Base-by-base conservation (phyloP, 2,888 invertebrate genomes). In the Aethes cnicana region DNA sequence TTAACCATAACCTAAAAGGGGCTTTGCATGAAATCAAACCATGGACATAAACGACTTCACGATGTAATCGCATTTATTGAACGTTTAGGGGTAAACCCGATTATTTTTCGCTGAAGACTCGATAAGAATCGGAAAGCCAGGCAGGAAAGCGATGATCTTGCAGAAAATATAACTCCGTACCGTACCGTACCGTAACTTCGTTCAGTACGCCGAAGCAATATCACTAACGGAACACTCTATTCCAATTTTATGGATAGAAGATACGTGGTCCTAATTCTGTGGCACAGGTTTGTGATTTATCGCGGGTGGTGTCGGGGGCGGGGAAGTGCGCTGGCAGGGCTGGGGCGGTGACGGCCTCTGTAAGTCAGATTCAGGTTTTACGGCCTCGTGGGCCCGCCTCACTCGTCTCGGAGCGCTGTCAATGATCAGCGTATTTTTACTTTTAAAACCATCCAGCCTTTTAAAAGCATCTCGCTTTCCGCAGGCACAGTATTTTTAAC, bases 381-480 rank as follows among this genome's bases (percentile, higher is more conserved):
- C 67, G 71, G 69, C 66, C 62, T 65, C 61, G 55, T 57, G 60
- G 71, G 60, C 72, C 72, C 76, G 73, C 74, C 72, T 67, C 63
- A 52, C 60, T 69, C 70, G 63, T 74, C 64, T 26, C 56, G 58
- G 54, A 53, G 59, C 63, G 54, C 54, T 61, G 57, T 58, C 64
- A 54, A 69, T 74, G 70, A 77, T 75, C 74, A 75, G 74, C 69
- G 69, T 67, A 66, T 74, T 80, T 78, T 73, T 76, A 77, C 73
- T 66, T n/a, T n/a, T n/a, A n/a, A n/a, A n/a, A n/a, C n/a, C n/a
- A n/a, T n/a, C n/a, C n/a, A n/a, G n/a, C n/a, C n/a, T n/a, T n/a
- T n/a, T n/a, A n/a, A n/a, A n/a, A n/a, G n/a, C n/a, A n/a, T n/a
- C n/a, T n/a, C n/a, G n/a, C n/a, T n/a, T n/a, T n/a, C n/a, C n/a